Conservation (phyloP, 2,113 vertebrate genomes). For the Hippocampus abdominalis region DNA sequence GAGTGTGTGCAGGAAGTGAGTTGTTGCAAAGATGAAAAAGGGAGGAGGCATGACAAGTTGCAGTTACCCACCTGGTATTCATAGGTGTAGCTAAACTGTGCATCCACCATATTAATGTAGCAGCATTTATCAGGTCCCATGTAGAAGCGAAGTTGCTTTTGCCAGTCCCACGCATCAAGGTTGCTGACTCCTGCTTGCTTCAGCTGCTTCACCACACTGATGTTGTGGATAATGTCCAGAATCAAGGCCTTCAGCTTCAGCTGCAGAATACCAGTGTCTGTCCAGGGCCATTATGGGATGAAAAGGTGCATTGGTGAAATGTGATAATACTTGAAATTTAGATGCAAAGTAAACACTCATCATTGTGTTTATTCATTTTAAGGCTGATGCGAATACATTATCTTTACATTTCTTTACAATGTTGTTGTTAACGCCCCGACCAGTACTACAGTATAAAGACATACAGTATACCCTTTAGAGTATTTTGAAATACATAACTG, state of each 20-base stretch:
- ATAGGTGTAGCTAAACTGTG: slow-evolving; percentile 89
- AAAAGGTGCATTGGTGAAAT: neutral
- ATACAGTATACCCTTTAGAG: no score
- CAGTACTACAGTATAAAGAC: no score
- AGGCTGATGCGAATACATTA: neutral
- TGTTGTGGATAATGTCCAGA: slow-evolving; percentile 93
- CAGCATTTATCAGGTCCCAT: slow-evolving; percentile 81
- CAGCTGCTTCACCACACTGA: slow-evolving; percentile 88
- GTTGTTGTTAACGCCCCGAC: neutral
- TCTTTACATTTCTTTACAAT: neutral
- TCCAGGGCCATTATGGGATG: slow-evolving; percentile 2
- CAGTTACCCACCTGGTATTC: slow-evolving; percentile 87
- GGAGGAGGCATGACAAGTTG: neutral
- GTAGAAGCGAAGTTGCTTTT: slow-evolving; percentile 93
- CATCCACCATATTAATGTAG: slow-evolving; percentile 90
- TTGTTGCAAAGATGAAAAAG: neutral
- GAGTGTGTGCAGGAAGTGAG: neutral
- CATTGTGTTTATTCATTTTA: neutral
- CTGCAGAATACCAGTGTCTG: slow-evolving; percentile 83
- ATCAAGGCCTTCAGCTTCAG: slow-evolving; percentile 93
- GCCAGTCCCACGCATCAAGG: slow-evolving; percentile 87
- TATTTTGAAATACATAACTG: neutral
- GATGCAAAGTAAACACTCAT: neutral
- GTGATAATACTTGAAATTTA: neutral
- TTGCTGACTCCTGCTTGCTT: slow-evolving; percentile 74